These are phyloP conservation scores for Epinephelus lanceolatus DNA, from an alignment of 2,113 vertebrate species.

Conservation along the genomic window DNA sequence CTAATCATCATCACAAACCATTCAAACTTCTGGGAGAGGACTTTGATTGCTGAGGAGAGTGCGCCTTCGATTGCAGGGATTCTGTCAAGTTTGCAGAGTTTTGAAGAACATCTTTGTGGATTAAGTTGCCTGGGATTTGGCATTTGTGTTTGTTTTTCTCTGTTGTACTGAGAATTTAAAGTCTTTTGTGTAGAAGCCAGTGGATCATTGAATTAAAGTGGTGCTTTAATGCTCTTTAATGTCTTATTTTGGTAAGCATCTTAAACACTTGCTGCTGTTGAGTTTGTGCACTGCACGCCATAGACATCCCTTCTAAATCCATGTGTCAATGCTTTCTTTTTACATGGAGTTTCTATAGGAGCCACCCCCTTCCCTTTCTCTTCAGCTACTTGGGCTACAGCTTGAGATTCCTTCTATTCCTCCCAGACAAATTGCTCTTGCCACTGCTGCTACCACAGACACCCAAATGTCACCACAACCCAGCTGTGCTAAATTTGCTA, in stretches of 20 bases:
- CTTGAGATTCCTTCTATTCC: background rate
- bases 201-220: constrained; percentile 33
- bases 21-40: constrained; percentile 61
- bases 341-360: background rate
- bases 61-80: constrained; percentile 5
- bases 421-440: background rate
- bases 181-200: background rate
- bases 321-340: background rate
- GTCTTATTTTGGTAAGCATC: background rate
- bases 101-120: constrained; percentile 30
- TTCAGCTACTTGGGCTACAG: background rate
- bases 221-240: background rate
- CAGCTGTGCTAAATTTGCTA: constrained; percentile 29
- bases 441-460: background rate
- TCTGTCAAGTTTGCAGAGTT: constrained; percentile 36
- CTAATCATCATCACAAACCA: constrained; percentile 74
- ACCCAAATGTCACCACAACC: constrained; percentile 28
- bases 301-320: background rate
- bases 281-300: background rate
- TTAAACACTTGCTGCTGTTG: background rate
- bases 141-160: constrained; percentile 13
- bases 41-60: constrained; percentile 59
- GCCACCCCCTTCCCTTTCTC: background rate
- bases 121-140: constrained; percentile 12
- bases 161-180: background rate